Conservation (phyloP, 2,888 invertebrate species). For the Mechanitis mazaeus region DNA sequence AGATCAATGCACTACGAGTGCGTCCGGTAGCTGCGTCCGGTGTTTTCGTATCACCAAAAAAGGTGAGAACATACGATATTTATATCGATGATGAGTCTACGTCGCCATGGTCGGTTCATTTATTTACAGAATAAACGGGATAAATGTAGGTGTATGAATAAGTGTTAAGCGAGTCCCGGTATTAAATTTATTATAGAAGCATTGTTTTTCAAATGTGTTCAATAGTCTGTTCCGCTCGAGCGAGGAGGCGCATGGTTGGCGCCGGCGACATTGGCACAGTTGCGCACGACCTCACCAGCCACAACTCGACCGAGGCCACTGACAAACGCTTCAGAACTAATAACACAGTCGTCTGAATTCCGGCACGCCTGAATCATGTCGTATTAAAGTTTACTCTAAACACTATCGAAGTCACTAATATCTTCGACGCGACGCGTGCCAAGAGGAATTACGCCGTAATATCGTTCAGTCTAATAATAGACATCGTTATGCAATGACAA, state of each 20-base stretch:
- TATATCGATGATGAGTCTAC: conserved; percentile 67
- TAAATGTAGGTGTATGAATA: conserved; percentile 41
- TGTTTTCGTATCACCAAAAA: conserved; percentile 72
- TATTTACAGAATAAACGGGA: conserved; percentile 57
- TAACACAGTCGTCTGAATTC: conserved; percentile 59
- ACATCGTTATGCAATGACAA: conserved; percentile 37
- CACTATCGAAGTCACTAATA: conserved; percentile 13
- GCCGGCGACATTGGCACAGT: conserved; percentile 72
- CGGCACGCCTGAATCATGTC: conserved; percentile 67
- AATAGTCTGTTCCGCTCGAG: conserved; percentile 60
- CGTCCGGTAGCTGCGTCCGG: conserved; percentile 73
- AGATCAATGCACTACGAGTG: conserved; percentile 60
- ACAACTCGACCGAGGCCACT: conserved; percentile 64
- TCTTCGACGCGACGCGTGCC: conserved; percentile 54
- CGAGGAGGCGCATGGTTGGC: conserved; percentile 44
- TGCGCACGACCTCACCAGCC: conserved; percentile 66
- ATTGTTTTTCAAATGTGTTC: conserved; percentile 32
- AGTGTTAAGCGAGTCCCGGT: not conserved
- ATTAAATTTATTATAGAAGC: conserved; percentile 4
- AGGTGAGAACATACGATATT: conserved; percentile 71
- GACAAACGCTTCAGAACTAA: conserved; percentile 68
- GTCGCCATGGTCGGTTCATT: conserved; percentile 53
- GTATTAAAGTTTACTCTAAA: conserved; percentile 48
- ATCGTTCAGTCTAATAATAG: conserved; percentile 30
- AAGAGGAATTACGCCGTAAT: conserved; percentile 47